A percentile compares a stretch with the other conserved stretches of the same genome.
These are phyloP conservation scores for Ptychochromis oligacanthus DNA, from an alignment of 2,113 vertebrate genomes.

Conservation along the genomic window DNA sequence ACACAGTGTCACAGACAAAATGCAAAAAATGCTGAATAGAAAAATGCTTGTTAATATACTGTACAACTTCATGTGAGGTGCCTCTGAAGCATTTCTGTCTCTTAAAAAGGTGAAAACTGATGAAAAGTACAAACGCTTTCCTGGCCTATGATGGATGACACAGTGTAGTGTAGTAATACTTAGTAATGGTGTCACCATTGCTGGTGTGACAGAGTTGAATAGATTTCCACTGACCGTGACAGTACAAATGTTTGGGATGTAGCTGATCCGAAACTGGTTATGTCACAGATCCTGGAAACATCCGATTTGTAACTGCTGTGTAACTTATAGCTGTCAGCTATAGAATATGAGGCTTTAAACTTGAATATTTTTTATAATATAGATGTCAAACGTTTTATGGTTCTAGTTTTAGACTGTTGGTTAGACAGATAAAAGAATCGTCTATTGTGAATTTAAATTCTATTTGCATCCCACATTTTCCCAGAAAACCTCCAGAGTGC, in stretches of 20 bases:
- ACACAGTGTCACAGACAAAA: accelerated
- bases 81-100: background rate
- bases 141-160: background rate
- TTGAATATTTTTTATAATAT: too few species aligned
- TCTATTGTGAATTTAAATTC: background rate
- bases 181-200: background rate
- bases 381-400: background rate
- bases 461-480: background rate
- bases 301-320: background rate
- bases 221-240: too few species aligned
- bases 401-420: background rate
- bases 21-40: too few species aligned
- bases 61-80: background rate
- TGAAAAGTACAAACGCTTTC: background rate
- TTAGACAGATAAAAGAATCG: background rate
- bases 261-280: background rate
- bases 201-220: too few species aligned
- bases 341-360: background rate
- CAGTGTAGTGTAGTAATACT: background rate
- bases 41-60: background rate
- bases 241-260: background rate
- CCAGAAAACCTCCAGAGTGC: background rate
- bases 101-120: background rate
- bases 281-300: background rate
- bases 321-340: too few species aligned